Base-by-base conservation (phyloP, 2,888 invertebrate genomes). In the Boloria euphrosyne region DNA sequence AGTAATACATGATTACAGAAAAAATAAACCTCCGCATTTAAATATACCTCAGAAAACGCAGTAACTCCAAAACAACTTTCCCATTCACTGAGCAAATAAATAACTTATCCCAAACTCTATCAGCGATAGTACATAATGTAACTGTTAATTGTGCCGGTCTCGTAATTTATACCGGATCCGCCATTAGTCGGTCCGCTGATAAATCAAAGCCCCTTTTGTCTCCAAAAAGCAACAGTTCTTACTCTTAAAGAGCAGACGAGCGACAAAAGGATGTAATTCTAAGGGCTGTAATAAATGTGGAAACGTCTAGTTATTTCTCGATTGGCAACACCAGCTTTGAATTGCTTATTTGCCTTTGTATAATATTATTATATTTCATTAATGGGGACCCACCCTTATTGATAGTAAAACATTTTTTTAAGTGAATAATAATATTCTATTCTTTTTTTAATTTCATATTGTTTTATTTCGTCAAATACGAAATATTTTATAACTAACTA, bases 171-270 rank as follows among this genome's bases (percentile, higher is more conserved):
- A 80, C 78, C 72, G 75, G 74, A 78, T 80, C 80, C 77, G 69
- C 82, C 80, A 80, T 83, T 83, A 82, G 78, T 80, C 76, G 79
- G 73, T 77, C 66, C 72, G 70, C 77, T 80, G 75, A 87, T 88
- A 87, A 87, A 87, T 88, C 85, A 86, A 80, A 67, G 75, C 79
- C 80, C 84, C 86, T 84, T 85, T 86, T 84, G 84, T 84, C 81
- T 81, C 73, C 64, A 67, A 69, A 71, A 73, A 76, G 84, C 81
- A 83, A 85, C 85, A 83, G 69, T 67, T 69, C 69, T 51, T 62
- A 55, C n/a, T 16, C 3, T 31, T 1, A 17, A 2, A 17, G 17
- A 0, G 67, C 63, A 77, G 78, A 81, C 81, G 74, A 49, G 77
- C 78, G 77, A 78, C 57, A 6, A 6, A 16, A 3, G 2, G 10